phyloP scores from a whole-genome alignment of 2,113 vertebrate genomes.

The Bubo scandiacus region DNA sequence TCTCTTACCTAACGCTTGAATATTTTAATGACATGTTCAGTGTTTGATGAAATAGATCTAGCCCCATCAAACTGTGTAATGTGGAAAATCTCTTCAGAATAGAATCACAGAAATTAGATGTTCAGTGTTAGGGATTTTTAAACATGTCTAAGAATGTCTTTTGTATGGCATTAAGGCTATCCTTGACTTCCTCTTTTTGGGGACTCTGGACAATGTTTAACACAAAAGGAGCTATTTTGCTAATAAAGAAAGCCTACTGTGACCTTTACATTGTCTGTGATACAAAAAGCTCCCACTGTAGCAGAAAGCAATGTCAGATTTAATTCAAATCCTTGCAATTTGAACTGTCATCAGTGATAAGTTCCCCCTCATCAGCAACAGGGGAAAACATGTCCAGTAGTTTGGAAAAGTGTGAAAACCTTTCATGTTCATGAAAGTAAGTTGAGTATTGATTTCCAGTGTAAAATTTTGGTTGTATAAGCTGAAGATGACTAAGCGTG shows the following conservation, averaged over 20 bases:
- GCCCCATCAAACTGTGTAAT: background rate
- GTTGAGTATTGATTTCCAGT: conserved; percentile 10
- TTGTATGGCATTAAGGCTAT: background rate
- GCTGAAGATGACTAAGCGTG: background rate
- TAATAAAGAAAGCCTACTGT: background rate
- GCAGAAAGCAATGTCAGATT: conserved; percentile 5
- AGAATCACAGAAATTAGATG: background rate
- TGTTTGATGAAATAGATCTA: background rate
- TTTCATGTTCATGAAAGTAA: conserved; percentile 18
- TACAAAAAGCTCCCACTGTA: background rate
- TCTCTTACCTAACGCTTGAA: background rate
- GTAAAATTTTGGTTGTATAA: conserved; percentile 7
- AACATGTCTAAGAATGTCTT: background rate
- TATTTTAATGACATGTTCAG: background rate
- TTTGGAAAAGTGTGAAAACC: background rate
- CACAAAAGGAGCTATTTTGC: background rate
- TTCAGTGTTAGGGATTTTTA: background rate
- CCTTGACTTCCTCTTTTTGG: background rate
- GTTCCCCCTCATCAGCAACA: background rate
- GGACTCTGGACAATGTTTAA: background rate
- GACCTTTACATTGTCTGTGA: background rate
- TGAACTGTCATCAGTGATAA: background rate
- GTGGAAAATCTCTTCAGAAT: background rate
- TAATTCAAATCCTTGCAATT: conserved; percentile 24
- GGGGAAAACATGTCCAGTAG: background rate